These are phyloP conservation scores for Myotis lucifugus DNA, from an alignment of 2,113 vertebrate genomes.

Conservation along the genomic window DNA sequence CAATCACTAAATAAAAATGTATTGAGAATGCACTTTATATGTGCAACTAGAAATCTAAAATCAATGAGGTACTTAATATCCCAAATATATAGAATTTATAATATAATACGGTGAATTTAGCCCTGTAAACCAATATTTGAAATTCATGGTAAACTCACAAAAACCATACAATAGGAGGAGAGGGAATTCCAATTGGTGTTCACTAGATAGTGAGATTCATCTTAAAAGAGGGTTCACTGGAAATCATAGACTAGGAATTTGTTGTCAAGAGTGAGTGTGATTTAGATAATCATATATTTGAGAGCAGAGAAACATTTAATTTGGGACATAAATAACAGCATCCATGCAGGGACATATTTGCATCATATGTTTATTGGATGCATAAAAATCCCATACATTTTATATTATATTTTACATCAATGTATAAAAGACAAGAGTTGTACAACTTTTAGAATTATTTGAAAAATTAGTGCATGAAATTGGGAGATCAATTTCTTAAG, in stretches of 20 bases:
- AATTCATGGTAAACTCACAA: background rate
- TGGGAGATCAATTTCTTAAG: background rate
- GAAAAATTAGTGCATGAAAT: background rate
- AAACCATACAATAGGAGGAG: background rate
- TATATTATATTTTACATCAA: background rate
- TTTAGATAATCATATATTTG: background rate
- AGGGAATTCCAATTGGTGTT: background rate
- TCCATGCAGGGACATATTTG: background rate
- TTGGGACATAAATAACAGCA: background rate
- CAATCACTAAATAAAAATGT: background rate
- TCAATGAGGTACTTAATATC: background rate
- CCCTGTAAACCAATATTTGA: background rate
- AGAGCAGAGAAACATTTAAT: background rate
- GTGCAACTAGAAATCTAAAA: background rate
- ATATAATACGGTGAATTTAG: background rate
- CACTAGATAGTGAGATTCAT: background rate
- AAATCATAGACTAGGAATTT: background rate
- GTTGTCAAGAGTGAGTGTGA: background rate
- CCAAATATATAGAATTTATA: background rate
- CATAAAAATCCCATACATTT: background rate
- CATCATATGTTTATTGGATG: background rate
- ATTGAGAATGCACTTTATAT: background rate
- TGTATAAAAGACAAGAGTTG: background rate
- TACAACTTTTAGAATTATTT: background rate
- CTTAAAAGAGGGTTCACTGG: background rate